Conservation (phyloP, 2,113 vertebrate species). For the Tyrannus savana region DNA sequence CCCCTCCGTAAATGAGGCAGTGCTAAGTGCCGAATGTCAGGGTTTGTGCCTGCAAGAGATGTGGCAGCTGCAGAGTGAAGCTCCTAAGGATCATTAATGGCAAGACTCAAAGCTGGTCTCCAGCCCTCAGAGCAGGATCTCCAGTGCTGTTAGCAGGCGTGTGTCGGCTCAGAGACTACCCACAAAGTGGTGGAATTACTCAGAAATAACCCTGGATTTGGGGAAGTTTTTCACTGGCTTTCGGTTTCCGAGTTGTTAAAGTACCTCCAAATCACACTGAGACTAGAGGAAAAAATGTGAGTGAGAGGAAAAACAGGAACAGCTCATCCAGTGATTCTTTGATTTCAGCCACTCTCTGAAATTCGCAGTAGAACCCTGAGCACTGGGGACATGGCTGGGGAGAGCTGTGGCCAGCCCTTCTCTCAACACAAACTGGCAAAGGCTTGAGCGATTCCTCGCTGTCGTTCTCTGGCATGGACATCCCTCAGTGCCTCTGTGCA, state of each 20-base stretch:
- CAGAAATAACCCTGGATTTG: neutral
- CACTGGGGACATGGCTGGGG: neutral
- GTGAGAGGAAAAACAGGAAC: neutral
- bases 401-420: neutral
- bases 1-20: neutral
- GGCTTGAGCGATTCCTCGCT: neutral
- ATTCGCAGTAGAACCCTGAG: neutral
- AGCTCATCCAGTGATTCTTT: rapidly evolving
- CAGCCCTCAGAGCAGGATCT: neutral
- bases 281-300: neutral
- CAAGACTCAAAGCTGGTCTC: constrained; percentile 32
- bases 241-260: neutral
- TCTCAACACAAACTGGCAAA: neutral
- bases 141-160: neutral
- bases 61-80: constrained; percentile 18
- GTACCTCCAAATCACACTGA: neutral
- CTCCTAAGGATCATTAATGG: neutral
- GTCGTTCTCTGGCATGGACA: neutral
- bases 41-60: constrained; percentile 3
- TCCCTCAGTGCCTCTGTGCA: rapidly evolving
- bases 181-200: neutral
- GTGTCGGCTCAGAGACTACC: neutral
- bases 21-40: constrained; percentile 8
- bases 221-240: neutral
- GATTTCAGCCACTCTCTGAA: neutral